Base-by-base conservation (phyloP, 2,797 vertebrate species). In the Octomys mimax region DNA sequence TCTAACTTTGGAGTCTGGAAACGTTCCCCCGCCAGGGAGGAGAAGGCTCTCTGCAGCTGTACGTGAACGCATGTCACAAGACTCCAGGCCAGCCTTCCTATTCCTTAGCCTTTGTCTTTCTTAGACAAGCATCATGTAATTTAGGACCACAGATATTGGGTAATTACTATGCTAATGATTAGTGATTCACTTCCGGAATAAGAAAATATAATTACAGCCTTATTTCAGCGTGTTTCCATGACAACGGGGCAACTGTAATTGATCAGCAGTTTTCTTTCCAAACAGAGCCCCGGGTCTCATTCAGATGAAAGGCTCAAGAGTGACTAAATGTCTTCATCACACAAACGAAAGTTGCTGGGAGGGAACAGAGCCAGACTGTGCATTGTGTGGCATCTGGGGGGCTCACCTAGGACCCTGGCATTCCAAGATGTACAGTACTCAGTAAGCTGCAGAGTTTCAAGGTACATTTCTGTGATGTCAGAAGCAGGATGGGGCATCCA, bases 251-350 rank as follows among this genome's bases (percentile, higher is more conserved):
- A 97, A 97, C 62, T 96, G 92, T 87, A 93, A 97, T 96, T 97
- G 97, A 98, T 98, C 98, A 98, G 97, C 97, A 96, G 92, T 97
- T 97, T 97, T 97, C 89, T 96, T 96, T 96, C 95, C 95, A 97
- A 26, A 75, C 80, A 97, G 96, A 97, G 83, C 54, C 33, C 75
- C 49, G 90, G 79, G 92, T 95, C 96, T 98, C 95, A 96, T 98
- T 96, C 97, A 97, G 84, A 96, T 94, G 95, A 97, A 94, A 98
- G 95, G 95, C 92, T 96, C 92, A 97, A 95, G 68, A 94, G 89
- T 93, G 95, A 97, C 97, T 97, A 97, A 96, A 93, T 82, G 93
- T 68, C 94, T 75, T 94, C 84, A n/a, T 68, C 92, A 95, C 88
- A 95, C 87, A 85, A 94, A 96, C 90, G 28, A 49, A 73, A 94